Base-by-base conservation (phyloP, 2,113 vertebrate species). In the Festucalex cinctus region DNA sequence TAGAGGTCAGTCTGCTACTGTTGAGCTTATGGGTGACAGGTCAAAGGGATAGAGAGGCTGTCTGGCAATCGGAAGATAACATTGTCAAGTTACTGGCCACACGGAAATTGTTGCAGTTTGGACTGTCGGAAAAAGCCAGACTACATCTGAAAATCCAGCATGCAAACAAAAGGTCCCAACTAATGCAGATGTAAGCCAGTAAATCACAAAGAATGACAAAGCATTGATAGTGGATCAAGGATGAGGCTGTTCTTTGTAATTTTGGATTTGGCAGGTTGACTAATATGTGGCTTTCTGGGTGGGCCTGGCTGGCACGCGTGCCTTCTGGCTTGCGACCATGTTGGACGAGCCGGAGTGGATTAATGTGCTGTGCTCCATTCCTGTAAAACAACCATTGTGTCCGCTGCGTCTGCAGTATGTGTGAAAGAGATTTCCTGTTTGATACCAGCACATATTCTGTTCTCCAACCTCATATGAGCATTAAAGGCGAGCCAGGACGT, bases 401-500 rank as follows among this genome's bases (percentile, higher is more conserved):
- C 49, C 9, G 49, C 20, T 51, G 9, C 10, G 9, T 32, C 13
- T 7, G 53, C 24, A 17, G 26, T 56, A n/a, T 54, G 22, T 12
- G 12, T 53, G 53, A 56, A 56, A 56, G 35, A 78, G 65, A 72
- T 24, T 61, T 78, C 57, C 56, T 46, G 57, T 62, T 74, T 65
- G 60, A 32, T 65, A 65, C 58, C 28, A 37, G 58, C 73, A 66
- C 39, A n/a, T 49, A 48, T 51, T 61, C 54, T 39, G 63, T 41
- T 63, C 51, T 32, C 19, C 26, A 56, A 9, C 44, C 63, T 70
- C 63, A 56, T 32, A 64, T 70, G 35, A 58, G 60, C 36, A 56
- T 20, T 66, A 66, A 66, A 36, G 28, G 37, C 28, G 41, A 9
- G 20, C 20, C 6, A 32, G 63, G 44, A 22, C 70, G 43, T 69